These are phyloP conservation scores for Anoplolepis gracilipes DNA, from an alignment of 1,140 invertebrate genomes.

Conservation along the genomic window DNA sequence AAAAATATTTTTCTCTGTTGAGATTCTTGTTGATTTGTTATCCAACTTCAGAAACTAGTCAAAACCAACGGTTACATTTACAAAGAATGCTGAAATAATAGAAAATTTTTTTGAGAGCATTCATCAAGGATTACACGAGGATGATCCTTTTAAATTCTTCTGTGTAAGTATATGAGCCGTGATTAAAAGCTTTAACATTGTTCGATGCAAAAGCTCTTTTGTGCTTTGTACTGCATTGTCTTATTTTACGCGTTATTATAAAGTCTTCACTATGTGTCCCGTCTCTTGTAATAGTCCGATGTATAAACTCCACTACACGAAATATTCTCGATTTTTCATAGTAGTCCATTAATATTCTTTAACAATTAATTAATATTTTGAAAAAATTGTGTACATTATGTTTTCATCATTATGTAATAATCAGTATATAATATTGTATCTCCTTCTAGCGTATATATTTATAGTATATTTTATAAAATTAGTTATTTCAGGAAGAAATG, in stretches of 20 bases:
- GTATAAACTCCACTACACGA: neutral
- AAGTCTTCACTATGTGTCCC: neutral
- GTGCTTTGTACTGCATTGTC: conserved; percentile 6
- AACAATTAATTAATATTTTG: conserved; percentile 6
- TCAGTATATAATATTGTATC: neutral
- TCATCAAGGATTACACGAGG: conserved; percentile 37
- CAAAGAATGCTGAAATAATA: conserved; percentile 47
- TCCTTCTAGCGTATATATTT: neutral
- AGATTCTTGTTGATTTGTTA: conserved; percentile 30
- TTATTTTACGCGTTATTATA: conserved; percentile 28
- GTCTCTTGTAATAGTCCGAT: neutral
- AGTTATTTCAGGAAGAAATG: too few species aligned
- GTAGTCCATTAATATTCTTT: neutral
- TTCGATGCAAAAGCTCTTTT: conserved; percentile 20
- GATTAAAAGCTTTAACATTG: conserved; percentile 51
- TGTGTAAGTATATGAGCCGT: conserved; percentile 15
- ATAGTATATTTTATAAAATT: neutral
- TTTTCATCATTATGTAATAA: neutral
- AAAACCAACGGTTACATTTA: neutral
- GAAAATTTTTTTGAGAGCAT: conserved; percentile 38
- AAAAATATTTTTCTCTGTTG: conserved; percentile 47
- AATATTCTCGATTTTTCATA: neutral
- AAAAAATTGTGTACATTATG: neutral
- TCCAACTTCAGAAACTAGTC: neutral
- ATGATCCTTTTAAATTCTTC: conserved; percentile 38